Evolutionary conservation across 2,797 vertebrate species (phyloP).

Genomic region (Falco berigora): DNA sequence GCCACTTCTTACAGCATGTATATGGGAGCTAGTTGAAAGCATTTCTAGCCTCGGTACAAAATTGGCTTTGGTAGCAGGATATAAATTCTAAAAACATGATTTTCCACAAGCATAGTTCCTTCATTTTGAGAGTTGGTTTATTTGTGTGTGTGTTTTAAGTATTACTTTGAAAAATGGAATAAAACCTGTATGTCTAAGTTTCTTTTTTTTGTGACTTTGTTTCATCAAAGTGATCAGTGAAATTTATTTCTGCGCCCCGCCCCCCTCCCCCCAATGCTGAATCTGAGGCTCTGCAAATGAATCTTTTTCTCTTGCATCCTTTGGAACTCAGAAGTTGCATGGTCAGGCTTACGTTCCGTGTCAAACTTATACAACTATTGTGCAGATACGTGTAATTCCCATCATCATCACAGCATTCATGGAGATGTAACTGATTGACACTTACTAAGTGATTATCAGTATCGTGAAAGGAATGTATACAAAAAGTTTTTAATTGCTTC

Average conservation of each 20-base stretch:
- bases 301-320: not conserved
- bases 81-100: not conserved
- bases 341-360: not conserved
- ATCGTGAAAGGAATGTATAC: not conserved
- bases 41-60: not conserved
- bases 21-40: not conserved
- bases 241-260: too few species aligned
- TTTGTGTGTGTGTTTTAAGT: not conserved
- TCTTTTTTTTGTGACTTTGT: accelerated
- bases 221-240: not conserved
- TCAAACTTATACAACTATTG: not conserved
- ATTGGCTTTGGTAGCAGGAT: not conserved
- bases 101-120: not conserved
- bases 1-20: not conserved
- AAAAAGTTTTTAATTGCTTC: constrained; percentile 24
- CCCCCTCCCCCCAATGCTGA: accelerated
- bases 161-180: not conserved
- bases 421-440: not conserved
- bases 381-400: not conserved
- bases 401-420: not conserved
- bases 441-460: not conserved
- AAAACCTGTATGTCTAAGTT: not conserved
- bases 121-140: not conserved
- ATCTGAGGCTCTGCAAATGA: not conserved
- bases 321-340: not conserved